phyloP scores from a whole-genome alignment of 2,113 vertebrate genomes.

The Rostratula benghalensis region DNA sequence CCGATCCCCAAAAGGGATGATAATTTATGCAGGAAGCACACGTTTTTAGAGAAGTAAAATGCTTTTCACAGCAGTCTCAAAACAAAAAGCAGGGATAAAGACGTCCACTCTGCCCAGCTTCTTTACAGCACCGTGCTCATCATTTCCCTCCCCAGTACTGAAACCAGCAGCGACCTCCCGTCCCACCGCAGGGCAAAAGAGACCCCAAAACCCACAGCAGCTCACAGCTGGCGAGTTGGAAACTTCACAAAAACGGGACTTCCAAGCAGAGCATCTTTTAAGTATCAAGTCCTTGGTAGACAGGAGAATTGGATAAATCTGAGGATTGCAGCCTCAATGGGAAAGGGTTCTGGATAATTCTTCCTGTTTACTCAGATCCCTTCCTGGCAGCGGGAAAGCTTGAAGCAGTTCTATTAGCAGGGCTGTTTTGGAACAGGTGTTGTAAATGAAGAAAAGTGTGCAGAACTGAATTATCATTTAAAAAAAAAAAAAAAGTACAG shows the following conservation, averaged over 20 bases:
- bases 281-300: not conserved
- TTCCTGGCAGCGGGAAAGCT: conserved; percentile 41
- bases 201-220: not conserved
- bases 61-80: not conserved
- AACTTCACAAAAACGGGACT: not conserved
- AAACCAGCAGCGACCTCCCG: not conserved
- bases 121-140: not conserved
- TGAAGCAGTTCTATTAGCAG: conserved; percentile 7
- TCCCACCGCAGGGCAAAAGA: not conserved
- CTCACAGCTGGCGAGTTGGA: not conserved
- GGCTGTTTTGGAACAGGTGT: conserved; percentile 25
- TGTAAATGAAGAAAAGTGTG: conserved; percentile 43
- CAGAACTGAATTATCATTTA: conserved; percentile 43
- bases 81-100: not conserved
- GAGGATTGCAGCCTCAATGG: not conserved
- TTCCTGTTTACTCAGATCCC: conserved; percentile 48
- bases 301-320: not conserved
- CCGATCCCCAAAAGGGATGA: not conserved
- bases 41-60: not conserved
- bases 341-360: not conserved
- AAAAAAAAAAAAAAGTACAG: conserved; percentile 11
- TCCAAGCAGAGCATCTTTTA: not conserved
- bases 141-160: not conserved
- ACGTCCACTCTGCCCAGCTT: not conserved
- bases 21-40: not conserved